Conservation (phyloP, 2,888 invertebrate genomes). For the Mamestra brassicae region DNA sequence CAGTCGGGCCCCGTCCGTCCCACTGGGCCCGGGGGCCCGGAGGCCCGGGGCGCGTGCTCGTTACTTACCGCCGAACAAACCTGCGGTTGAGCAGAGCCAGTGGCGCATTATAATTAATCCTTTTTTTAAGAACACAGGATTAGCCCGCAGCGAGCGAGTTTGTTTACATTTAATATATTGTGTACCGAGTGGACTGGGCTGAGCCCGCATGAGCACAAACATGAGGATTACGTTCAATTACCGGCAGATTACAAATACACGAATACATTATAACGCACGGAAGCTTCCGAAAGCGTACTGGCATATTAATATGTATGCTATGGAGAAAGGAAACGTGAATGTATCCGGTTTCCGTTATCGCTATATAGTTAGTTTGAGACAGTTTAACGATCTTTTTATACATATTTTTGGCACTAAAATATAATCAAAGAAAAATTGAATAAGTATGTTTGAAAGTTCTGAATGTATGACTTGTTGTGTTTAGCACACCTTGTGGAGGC, state of each 20-base stretch:
- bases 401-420: neutral
- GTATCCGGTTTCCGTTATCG: neutral
- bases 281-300: neutral
- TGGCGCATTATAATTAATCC: constrained; percentile 24
- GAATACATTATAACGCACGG: neutral
- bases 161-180: constrained; percentile 16
- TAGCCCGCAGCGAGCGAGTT: constrained; percentile 9
- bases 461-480: neutral
- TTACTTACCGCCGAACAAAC: constrained; percentile 26
- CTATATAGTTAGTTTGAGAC: neutral
- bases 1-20: neutral
- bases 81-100: constrained; percentile 11
- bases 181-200: neutral
- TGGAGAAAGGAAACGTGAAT: neutral
- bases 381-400: neutral
- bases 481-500: too few relatives aligned
- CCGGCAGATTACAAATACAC: constrained; percentile 3
- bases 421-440: neutral
- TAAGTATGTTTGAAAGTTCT: neutral
- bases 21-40: neutral
- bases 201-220: neutral
- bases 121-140: constrained; percentile 18
- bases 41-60: neutral
- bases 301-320: neutral
- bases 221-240: constrained; percentile 17